Base-by-base conservation (phyloP, 2,113 vertebrate species). In the Datnioides undecimradiatus region DNA sequence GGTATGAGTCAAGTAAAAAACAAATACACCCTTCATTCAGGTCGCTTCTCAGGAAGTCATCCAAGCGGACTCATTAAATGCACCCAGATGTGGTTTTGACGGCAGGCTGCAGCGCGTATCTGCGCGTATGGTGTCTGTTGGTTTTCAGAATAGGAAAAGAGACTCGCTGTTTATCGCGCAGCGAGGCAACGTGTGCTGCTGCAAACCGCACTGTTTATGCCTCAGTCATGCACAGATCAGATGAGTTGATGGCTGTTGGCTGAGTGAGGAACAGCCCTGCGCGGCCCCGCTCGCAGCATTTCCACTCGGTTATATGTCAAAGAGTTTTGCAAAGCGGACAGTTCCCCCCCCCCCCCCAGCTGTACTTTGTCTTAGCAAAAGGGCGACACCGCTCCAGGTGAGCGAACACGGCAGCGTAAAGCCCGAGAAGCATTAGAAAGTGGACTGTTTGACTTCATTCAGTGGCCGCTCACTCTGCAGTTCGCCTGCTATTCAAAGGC, bases 401-500 rank as follows among this genome's bases (percentile, higher is more conserved):
- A 58, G 64, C 70, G 77, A 75, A 80, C 57, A 63, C 25, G 5
- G 45, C 49, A 52, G 9, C 25, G 9, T 6, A 4, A 21, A 36
- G 23, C 48, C n/a, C 23, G 8, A 4, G 9, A 51, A 25, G 17
- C 65, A 36, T 2, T 1, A 31, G n/a, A 40, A 62, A 25, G 17
- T 46, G 45, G 1, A 51, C 17, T 58, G 19, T 71, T 60, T 80
- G 48, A 68, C 49, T 71, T 33, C 13, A 29, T 19, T 59, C 41
- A 57, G 13, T 46, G n/a, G 41, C 45, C 27, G 6, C 79, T 66
- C 31, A 27, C 38, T 68, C 57, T 55, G n/a, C 48, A 52, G 57
- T 82, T 57, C 51, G 75, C 72, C 43, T 57, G 38, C 36, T 78
- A 65, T 88, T 83, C 51, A 76, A 23, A 87, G 80, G 75, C 69